These are phyloP conservation scores for Epirrita christyi DNA, from an alignment of 2,888 invertebrate species.

Conservation along the genomic window DNA sequence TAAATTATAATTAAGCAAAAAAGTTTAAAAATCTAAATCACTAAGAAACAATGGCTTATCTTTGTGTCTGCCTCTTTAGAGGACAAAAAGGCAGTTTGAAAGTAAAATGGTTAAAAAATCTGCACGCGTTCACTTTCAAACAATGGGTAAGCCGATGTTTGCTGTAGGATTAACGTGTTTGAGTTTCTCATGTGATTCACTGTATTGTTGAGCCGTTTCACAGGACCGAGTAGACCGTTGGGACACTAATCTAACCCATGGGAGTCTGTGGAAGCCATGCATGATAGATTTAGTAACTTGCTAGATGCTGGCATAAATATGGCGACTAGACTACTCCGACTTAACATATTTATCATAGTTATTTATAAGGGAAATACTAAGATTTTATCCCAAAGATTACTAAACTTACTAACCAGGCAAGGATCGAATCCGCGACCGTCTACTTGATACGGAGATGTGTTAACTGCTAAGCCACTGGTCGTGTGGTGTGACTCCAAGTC, in stretches of 20 bases:
- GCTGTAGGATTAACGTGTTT: constrained; percentile 72
- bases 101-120: constrained; percentile 51
- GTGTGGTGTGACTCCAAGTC: too few relatives aligned
- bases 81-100: constrained; percentile 40
- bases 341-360: too few relatives aligned
- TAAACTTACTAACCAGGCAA: too few relatives aligned
- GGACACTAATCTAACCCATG: constrained; percentile 15
- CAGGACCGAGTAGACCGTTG: constrained; percentile 23
- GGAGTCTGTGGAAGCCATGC: constrained; percentile 8
- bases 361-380: too few relatives aligned
- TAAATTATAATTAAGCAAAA: not conserved
- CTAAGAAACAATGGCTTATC: constrained; percentile 29
- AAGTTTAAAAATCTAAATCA: constrained; percentile 25
- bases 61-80: constrained; percentile 34
- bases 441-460: too few relatives aligned
- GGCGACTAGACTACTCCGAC: too few relatives aligned
- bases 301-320: too few relatives aligned
- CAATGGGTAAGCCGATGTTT: constrained; percentile 69
- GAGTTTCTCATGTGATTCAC: constrained; percentile 68
- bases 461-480: too few relatives aligned
- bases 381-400: too few relatives aligned
- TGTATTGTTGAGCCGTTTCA: constrained; percentile 33
- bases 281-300: not conserved
- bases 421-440: too few relatives aligned
- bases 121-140: constrained; percentile 63